phyloP scores from a whole-genome alignment of 2,888 invertebrate genomes.

The Prionchulus punctatus region DNA sequence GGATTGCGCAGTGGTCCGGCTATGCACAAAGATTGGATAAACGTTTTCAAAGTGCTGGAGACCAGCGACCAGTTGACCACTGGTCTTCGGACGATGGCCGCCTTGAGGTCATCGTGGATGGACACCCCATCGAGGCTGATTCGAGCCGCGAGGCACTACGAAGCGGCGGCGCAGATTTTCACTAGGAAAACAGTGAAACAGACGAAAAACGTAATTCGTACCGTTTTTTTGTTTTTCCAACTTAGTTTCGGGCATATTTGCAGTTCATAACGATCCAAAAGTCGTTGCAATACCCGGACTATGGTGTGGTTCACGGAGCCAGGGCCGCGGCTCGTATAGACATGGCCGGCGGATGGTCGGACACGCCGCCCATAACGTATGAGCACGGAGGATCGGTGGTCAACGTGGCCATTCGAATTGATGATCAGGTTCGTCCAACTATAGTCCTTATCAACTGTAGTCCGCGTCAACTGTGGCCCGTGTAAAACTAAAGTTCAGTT shows the following conservation, averaged over 20 bases:
- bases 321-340: constrained; percentile 35
- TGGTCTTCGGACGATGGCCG: not conserved
- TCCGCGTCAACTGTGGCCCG: too few species aligned
- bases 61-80: constrained; percentile 18
- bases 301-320: not conserved
- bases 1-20: constrained; percentile 42
- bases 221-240: too few species aligned
- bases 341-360: constrained; percentile 43
- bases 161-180: constrained; percentile 40
- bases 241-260: not conserved
- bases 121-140: constrained; percentile 33
- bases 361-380: constrained; percentile 45
- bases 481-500: too few species aligned
- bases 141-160: constrained; percentile 42
- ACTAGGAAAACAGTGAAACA: constrained; percentile 27
- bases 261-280: not conserved
- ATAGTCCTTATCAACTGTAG: too few species aligned
- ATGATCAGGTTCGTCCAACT: constrained; percentile 39
- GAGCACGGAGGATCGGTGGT: constrained; percentile 41
- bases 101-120: not conserved
- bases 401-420: constrained; percentile 37
- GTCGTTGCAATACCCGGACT: not conserved
- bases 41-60: constrained; percentile 34
- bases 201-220: constrained; percentile 2
- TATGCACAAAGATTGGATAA: constrained; percentile 35